Conservation (phyloP, 2,113 vertebrate genomes). For the Crotalus tigris region DNA sequence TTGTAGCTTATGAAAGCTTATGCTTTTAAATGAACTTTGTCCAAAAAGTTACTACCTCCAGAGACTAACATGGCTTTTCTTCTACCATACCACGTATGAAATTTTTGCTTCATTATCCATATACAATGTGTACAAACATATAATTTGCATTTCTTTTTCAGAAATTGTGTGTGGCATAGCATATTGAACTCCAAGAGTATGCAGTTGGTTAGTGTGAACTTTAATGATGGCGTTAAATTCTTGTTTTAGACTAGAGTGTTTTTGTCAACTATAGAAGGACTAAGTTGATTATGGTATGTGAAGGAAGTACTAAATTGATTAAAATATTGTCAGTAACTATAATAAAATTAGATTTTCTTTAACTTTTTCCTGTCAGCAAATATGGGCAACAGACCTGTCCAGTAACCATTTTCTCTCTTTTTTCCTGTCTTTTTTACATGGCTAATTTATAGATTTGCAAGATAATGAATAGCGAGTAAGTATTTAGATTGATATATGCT, state of each 20-base stretch:
- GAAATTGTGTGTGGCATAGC: background rate
- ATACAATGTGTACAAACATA: background rate
- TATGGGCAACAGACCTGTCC: background rate
- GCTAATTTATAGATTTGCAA: background rate
- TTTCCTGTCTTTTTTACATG: background rate
- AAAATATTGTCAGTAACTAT: background rate
- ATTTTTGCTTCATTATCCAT: background rate
- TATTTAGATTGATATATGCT: background rate
- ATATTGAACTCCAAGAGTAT: background rate
- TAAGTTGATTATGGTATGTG: background rate
- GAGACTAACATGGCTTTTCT: background rate
- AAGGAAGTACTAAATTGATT: background rate
- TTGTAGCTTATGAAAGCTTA: background rate
- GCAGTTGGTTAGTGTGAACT: background rate
- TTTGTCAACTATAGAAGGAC: background rate
- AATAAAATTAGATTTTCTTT: slow-evolving; percentile 29
- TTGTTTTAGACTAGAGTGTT: background rate
- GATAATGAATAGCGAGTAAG: background rate
- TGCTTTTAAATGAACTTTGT: background rate
- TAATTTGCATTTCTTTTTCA: background rate
- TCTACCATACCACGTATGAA: background rate
- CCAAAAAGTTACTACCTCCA: background rate
- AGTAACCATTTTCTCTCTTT: background rate
- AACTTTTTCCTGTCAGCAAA: slow-evolving; percentile 23
- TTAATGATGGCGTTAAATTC: background rate